Conservation (phyloP, 2,797 vertebrate genomes). For the Hafferia zeledoni region DNA sequence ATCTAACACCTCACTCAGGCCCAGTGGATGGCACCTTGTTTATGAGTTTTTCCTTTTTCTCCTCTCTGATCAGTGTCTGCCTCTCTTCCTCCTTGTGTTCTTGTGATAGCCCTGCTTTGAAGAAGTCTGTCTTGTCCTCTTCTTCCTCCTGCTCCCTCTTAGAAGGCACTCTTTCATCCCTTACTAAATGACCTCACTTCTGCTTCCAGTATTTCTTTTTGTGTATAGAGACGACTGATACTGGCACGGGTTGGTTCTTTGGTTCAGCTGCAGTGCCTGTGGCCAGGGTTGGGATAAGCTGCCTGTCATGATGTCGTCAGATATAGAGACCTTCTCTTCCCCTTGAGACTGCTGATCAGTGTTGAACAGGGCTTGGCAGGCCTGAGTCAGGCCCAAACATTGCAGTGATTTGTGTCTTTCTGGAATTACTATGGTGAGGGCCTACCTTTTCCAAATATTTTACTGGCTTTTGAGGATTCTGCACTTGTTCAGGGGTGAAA, state of each 20-base stretch:
- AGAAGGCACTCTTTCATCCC: background rate
- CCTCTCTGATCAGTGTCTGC: background rate
- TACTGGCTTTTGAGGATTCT: background rate
- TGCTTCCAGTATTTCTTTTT: background rate
- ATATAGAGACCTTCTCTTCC: background rate
- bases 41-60: background rate
- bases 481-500: background rate
- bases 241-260: background rate
- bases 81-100: background rate
- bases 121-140: background rate
- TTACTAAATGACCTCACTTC: background rate
- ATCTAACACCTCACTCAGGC: background rate
- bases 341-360: background rate
- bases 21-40: background rate
- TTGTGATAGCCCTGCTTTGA: background rate
- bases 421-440: background rate
- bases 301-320: background rate
- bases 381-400: background rate
- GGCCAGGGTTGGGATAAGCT: background rate
- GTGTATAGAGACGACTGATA: background rate
- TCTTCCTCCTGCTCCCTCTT: background rate
- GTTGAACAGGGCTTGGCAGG: background rate
- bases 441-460: background rate
- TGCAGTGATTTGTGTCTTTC: background rate
- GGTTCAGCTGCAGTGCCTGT: background rate